phyloP scores from a whole-genome alignment of 2,888 invertebrate genomes.

The Cacoxenus indagator region DNA sequence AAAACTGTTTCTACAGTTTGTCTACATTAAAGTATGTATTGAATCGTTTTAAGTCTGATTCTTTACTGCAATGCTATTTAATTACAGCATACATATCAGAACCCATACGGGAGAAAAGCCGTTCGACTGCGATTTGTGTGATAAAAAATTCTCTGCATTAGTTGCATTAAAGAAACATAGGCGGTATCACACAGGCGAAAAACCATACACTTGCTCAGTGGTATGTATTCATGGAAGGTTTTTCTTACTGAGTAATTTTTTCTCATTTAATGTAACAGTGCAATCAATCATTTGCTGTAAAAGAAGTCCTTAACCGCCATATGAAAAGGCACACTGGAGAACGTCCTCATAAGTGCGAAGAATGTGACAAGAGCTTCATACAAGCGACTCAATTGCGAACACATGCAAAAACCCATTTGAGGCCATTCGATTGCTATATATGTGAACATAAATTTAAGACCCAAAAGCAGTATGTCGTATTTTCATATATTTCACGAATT shows the following conservation, averaged over 20 bases:
- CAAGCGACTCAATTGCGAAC: constrained; percentile 85
- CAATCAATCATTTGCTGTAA: constrained; percentile 82
- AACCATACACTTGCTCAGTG: constrained; percentile 78
- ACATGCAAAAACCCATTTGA: constrained; percentile 81
- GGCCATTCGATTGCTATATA: constrained; percentile 77
- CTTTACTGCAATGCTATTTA: constrained; percentile 16
- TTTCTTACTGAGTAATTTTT: constrained; percentile 14
- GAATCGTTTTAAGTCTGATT: not conserved
- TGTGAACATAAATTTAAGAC: constrained; percentile 71
- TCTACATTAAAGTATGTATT: constrained; percentile 72
- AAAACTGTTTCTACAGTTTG: constrained; percentile 77
- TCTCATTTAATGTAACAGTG: constrained; percentile 74
- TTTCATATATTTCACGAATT: not conserved
- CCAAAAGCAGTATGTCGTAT: constrained; percentile 58
- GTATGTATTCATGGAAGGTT: constrained; percentile 65
- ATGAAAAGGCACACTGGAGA: constrained; percentile 76
- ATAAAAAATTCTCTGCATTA: constrained; percentile 78
- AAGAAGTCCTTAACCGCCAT: constrained; percentile 86
- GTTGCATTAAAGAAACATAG: constrained; percentile 84
- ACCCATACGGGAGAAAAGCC: constrained; percentile 79
- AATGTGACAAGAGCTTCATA: constrained; percentile 85
- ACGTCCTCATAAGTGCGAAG: constrained; percentile 67
- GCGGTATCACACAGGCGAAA: constrained; percentile 75
- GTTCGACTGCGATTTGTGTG: constrained; percentile 81
- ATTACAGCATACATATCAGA: constrained; percentile 75